phyloP scores from a whole-genome alignment of 2,888 invertebrate genomes.

The Parthenolecanium corni region DNA sequence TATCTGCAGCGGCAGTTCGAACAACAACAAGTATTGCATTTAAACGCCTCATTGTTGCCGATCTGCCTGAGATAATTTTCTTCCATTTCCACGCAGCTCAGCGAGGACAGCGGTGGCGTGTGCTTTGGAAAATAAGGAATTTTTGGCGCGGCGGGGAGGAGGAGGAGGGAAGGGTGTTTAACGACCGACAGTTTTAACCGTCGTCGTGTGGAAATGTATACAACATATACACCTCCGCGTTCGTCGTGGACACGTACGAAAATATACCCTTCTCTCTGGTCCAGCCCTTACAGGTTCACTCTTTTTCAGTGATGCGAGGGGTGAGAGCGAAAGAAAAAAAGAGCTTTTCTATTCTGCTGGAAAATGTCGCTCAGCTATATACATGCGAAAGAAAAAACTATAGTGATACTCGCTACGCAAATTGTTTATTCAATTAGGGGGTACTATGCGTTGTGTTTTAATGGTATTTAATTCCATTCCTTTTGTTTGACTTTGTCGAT shows the following conservation, averaged over 20 bases:
- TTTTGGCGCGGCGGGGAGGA: background rate
- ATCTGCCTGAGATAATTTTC: slow-evolving; percentile 1
- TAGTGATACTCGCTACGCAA: too few relatives aligned
- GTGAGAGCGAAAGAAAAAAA: background rate
- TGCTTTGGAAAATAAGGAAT: background rate
- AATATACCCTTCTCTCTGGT: background rate
- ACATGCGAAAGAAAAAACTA: background rate
- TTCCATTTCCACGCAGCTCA: background rate
- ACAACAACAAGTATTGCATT: slow-evolving; percentile 27
- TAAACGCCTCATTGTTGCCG: slow-evolving; percentile 27
- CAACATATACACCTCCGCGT: background rate
- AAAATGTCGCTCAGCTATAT: background rate
- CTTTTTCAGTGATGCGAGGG: background rate
- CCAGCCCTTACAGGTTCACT: background rate
- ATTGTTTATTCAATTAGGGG: too few relatives aligned
- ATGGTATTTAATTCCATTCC: too few relatives aligned
- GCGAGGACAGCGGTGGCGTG: background rate
- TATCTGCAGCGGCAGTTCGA: slow-evolving; percentile 9
- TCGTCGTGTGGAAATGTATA: background rate
- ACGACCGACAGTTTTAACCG: background rate
- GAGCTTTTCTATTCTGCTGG: background rate
- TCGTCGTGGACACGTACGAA: background rate
- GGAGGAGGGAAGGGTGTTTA: background rate
- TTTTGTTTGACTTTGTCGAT: too few relatives aligned
- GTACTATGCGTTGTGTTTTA: too few relatives aligned